These are phyloP conservation scores for Drosophila erecta DNA, from an alignment of 1,140 invertebrate species.

Conservation along the genomic window DNA sequence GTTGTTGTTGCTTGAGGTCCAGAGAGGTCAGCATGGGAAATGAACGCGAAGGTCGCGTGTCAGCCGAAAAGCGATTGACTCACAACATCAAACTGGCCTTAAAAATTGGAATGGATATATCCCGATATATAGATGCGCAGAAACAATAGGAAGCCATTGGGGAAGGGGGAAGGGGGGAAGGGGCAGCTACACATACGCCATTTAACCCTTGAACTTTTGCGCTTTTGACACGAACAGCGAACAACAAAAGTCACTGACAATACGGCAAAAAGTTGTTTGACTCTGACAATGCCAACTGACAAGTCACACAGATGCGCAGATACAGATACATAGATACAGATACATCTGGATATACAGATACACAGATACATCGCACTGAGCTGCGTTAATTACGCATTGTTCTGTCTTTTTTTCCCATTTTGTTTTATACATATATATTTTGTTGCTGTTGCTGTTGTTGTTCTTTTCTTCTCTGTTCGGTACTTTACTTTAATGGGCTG, in stretches of 20 bases:
- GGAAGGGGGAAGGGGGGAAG: neutral
- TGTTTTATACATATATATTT: neutral
- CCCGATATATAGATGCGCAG: conserved; percentile 1
- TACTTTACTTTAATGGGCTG: conserved; percentile 19
- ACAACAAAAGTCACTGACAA: conserved; percentile 48
- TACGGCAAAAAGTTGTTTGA: conserved; percentile 67
- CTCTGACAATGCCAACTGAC: conserved; percentile 76
- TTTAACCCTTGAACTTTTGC: conserved; percentile 79
- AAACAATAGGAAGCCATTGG: neutral
- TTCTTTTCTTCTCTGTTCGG: neutral
- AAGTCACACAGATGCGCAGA: conserved; percentile 24
- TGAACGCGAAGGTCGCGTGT: conserved; percentile 21
- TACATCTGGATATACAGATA: conserved; percentile 23
- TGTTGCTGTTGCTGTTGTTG: no score
- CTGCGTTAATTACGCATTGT: conserved; percentile 77
- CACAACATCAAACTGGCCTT: conserved; percentile 15
- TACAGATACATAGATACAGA: conserved; percentile 11
- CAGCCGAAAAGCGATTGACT: conserved; percentile 26
- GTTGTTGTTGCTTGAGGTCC: no score
- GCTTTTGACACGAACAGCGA: conserved; percentile 63
- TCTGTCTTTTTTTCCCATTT: conserved; percentile 26
- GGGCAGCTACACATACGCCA: conserved; percentile 30
- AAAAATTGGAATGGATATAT: neutral
- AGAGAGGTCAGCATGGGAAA: conserved; percentile 43
- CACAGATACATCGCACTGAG: conserved; percentile 25